Base-by-base conservation (phyloP, 2,113 vertebrate species). In the Carassius gibelio region DNA sequence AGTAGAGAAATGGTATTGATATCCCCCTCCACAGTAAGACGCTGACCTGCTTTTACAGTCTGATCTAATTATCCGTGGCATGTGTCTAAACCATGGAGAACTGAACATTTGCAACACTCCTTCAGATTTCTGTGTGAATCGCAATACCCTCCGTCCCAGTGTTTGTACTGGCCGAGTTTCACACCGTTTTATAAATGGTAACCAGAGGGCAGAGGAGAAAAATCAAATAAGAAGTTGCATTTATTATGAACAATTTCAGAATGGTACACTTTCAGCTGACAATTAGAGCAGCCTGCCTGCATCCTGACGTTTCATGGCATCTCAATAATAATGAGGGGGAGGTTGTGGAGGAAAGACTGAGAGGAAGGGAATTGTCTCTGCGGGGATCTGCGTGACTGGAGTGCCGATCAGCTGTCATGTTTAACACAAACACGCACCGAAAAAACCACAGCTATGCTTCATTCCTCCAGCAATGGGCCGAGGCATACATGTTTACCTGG, bases 351-450 rank as follows among this genome's bases (percentile, higher is more conserved):
- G 19, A 66, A 66, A 84, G 62, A 78, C 38, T 77, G 30, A 68
- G 15, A 52, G 48, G 30, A 48, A 76, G 38, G 61, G 17, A 55
- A 79, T 79, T 79, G 76, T 59, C 76, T 59, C 76, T 23, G 34
- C 34, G 11, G 26, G 34, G 55, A 59, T 79, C 1, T 61, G 90
- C 79, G 89, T 90, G 91, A 92, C 89, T 50, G 79, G 91, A 89
- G 81, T 92, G 48, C 48, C 61, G 71, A 91, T 90, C 48, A 78
- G 85, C 34, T 30, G 75, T 3, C 3, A 52, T 88, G 88, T 90
- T 88, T 89, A 88, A 89, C 75, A 30, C 89, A 87, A 90, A 83
- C 42, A 74, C 11, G 1, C 87, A 82, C 74, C 55, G 30, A n/a
- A 86, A 91, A 30, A 88, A 55, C 84, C 82, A 87, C 74, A 81